A percentile compares a stretch with the other conserved stretches of the same genome.
Evolutionary conservation across 2,113 vertebrate genomes (phyloP).

Genomic region (Brachypodius melanocephalos): DNA sequence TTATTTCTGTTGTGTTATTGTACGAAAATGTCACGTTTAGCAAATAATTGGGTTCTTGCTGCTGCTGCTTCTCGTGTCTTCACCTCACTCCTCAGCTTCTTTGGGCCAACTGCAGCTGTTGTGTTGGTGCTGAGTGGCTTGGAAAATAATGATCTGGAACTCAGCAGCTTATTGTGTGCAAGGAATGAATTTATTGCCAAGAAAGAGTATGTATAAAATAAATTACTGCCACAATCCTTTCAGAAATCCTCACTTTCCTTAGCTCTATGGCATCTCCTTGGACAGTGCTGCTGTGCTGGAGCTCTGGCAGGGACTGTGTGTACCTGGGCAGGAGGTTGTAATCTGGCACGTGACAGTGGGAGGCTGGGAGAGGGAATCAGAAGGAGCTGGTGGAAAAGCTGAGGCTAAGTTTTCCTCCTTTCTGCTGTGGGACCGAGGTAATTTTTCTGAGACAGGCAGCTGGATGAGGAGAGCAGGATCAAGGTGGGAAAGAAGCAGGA

Average conservation of each 20-base stretch:
- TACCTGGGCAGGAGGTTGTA: background rate
- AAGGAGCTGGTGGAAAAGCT: background rate
- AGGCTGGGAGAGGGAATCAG: background rate
- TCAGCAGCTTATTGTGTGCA: conserved; percentile 15
- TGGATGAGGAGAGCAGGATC: background rate
- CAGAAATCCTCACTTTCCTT: conserved; percentile 1
- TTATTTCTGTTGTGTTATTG: background rate
- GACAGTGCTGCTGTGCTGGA: background rate
- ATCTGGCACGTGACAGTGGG: background rate
- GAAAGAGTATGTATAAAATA: conserved; percentile 31
- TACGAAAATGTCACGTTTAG: background rate
- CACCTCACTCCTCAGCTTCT: conserved; percentile 30
- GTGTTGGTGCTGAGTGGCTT: conserved; percentile 35
- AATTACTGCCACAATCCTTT: background rate
- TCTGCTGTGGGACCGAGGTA: background rate
- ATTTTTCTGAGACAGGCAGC: background rate
- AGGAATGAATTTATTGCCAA: conserved; percentile 18
- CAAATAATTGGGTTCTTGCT: conserved; percentile 31
- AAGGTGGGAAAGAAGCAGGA: background rate
- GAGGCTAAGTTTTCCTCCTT: background rate
- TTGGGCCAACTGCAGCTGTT: background rate
- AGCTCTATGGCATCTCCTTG: background rate
- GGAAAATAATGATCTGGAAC: conserved; percentile 53
- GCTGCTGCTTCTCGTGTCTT: conserved; percentile 44
- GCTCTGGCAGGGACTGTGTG: background rate